Evolutionary conservation across 1,140 invertebrate genomes (phyloP), one percentile per base, ranked within the genome.

Genomic region (Brachionus calyciflorus): DNA sequence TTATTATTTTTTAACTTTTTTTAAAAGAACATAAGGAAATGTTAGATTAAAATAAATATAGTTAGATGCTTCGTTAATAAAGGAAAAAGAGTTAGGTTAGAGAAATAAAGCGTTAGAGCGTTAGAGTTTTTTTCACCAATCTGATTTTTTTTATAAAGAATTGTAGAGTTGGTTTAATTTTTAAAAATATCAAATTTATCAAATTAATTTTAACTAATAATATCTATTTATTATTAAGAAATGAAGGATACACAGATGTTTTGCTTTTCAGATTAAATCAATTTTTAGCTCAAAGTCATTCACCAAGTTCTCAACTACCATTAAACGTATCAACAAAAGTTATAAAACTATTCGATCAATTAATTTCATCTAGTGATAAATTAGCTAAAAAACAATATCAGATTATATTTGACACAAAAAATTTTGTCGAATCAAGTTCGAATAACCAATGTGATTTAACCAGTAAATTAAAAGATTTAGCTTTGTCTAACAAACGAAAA

Each of bases 331-430:
- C 60, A 3, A 65, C 40, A 2, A 65, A 65, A 44, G 41, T 65
- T 24, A 44, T 65, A 1, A 65, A 65, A 65, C 10, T 65, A 2
- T 65, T 65, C 3, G 24, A 65, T 24, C 60, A 41, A 26, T 41
- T 65, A 19, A 65, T 65, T 44, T 9, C 21, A 12, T 65, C 60
- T 2, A 65, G 60, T 26, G 60, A 65, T 24, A 65, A 65, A 21
- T 44, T 65, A 44, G 33, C 37, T 19, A 65, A 65, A 65, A 65
- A 65, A 44, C 40, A 44, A 46, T 65, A 30, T 44, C 19, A 41
- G n/a, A 65, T 65, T 12, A 44, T 65, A 24, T 65, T 65, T 26
- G 40, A 65, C 30, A 65, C 60, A 2, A 65, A 65, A 44, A 65
- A 65, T 26, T 65, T 65, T 46, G 40, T 65, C 0, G 60, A 65